A percentile compares a stretch with the other conserved stretches of the same genome.
These are phyloP conservation scores for Zaprionus obscuricornis DNA, from an alignment of 2,888 invertebrate genomes.

Conservation along the genomic window DNA sequence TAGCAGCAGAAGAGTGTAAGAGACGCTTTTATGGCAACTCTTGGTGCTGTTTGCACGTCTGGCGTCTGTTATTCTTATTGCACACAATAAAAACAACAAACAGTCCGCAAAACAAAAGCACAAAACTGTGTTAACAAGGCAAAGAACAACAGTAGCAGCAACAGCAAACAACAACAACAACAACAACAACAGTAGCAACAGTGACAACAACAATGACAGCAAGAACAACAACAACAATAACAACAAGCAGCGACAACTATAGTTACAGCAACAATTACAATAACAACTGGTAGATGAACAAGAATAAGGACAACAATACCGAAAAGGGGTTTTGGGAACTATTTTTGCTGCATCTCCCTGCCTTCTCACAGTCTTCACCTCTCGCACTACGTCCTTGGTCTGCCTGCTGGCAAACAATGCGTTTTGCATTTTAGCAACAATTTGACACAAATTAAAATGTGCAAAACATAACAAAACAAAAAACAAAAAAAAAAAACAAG, in stretches of 20 bases:
- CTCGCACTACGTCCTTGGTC: background rate
- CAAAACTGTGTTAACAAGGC: constrained; percentile 77
- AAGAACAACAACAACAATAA: no score
- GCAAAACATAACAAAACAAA: constrained; percentile 28
- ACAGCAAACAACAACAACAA: constrained; percentile 17
- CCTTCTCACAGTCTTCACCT: background rate
- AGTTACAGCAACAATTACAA: constrained; percentile 32
- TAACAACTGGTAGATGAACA: constrained; percentile 35
- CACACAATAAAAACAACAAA: constrained; percentile 58
- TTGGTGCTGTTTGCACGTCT: constrained; percentile 17
- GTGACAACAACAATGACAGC: background rate
- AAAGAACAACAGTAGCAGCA: constrained; percentile 29
- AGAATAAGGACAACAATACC: constrained; percentile 51
- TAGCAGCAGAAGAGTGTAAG: constrained; percentile 6
- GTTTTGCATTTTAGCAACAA: constrained; percentile 77
- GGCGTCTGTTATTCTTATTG: constrained; percentile 67
- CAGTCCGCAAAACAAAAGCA: constrained; percentile 70
- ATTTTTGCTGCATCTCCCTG: background rate
- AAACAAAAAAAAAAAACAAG: constrained; percentile 11
- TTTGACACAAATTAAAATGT: constrained; percentile 79
- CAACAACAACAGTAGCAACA: constrained; percentile 15
- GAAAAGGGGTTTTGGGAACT: constrained; percentile 18
- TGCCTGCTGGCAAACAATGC: constrained; percentile 61
- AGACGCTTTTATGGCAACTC: constrained; percentile 1
- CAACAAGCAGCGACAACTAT: no score